These are phyloP conservation scores for Phyllotis vaccarum DNA, from an alignment of 2,797 vertebrate species.

Conservation along the genomic window DNA sequence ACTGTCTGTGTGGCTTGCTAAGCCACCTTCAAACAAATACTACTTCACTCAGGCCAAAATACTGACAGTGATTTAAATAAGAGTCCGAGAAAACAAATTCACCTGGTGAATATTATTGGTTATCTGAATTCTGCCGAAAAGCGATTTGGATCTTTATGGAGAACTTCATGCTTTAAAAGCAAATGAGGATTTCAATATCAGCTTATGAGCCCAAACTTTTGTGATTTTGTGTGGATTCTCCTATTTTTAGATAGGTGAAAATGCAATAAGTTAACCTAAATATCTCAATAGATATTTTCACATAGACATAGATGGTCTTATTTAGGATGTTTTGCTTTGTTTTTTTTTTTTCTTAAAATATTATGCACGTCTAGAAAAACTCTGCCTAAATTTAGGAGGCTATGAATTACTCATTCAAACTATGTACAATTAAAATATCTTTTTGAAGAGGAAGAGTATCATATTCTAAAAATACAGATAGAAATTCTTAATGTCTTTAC, in stretches of 20 bases:
- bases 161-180: background rate
- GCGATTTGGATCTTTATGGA: background rate
- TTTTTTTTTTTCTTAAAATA: constrained; percentile 62
- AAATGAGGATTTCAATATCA: background rate
- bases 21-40: constrained; percentile 6
- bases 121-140: constrained; percentile 31
- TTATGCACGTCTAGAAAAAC: constrained; percentile 70
- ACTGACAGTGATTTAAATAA: background rate
- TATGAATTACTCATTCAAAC: constrained; percentile 84
- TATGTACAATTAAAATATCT: constrained; percentile 62
- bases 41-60: background rate
- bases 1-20: background rate
- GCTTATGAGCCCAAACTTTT: constrained; percentile 22
- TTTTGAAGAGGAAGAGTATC: constrained; percentile 32
- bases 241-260: constrained; percentile 6
- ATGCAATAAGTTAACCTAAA: background rate
- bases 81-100: constrained; percentile 41
- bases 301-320: constrained; percentile 57
- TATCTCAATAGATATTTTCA: background rate
- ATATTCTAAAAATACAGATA: constrained; percentile 39
- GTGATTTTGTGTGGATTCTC: background rate
- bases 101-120: constrained; percentile 6
- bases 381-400: constrained; percentile 82
- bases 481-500: constrained; percentile 9
- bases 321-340: constrained; percentile 55